Base-by-base conservation (phyloP, 2,113 vertebrate genomes). In the Notechis scutatus region DNA sequence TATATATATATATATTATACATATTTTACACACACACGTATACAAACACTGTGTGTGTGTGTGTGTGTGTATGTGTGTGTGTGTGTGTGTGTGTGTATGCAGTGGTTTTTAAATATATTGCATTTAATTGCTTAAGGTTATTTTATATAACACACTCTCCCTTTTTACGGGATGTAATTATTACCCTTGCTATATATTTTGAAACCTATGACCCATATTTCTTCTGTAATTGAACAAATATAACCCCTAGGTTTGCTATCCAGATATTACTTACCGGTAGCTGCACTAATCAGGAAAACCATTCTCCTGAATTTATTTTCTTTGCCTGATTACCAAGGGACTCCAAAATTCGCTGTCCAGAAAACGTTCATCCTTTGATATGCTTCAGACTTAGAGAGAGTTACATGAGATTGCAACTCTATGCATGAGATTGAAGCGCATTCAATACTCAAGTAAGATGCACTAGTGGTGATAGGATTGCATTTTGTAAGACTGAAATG, bases 31-130 rank as follows among this genome's bases (percentile, higher is more conserved):
- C 47, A 47, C 45, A 47, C 47, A 47, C 47, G 1, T 50, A 50
- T 50, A 7, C 47, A 50, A 8, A 50, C 47, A 50, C n/a, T n/a
- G n/a, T n/a, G n/a, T n/a, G n/a, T n/a, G n/a, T n/a, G n/a, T n/a
- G 45, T 50, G 50, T 50, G 39, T 39, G 39, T 39, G 39, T 39
- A 2, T 39, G 45, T 50, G 50, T 52, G 47, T 52, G 50, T 50
- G 45, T 50, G 50, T 50, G 10, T 52, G 50, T 52, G 50, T 12
- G 50, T 52, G 2, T 52, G 11, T 52, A 52, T 50, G 9, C 47
- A 52, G 11, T 52, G 50, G 50, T 52, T 56, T 47, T 93, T 91
- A 92, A 95, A 93, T 95, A 91, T 94, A 96, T 91, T 92, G 81
- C 29, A 89, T 4, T 91, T 95, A 93, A 95, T 93, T 86, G 5